These are phyloP conservation scores for Dipodomys spectabilis DNA, from an alignment of 2,113 vertebrate species.

Conservation along the genomic window DNA sequence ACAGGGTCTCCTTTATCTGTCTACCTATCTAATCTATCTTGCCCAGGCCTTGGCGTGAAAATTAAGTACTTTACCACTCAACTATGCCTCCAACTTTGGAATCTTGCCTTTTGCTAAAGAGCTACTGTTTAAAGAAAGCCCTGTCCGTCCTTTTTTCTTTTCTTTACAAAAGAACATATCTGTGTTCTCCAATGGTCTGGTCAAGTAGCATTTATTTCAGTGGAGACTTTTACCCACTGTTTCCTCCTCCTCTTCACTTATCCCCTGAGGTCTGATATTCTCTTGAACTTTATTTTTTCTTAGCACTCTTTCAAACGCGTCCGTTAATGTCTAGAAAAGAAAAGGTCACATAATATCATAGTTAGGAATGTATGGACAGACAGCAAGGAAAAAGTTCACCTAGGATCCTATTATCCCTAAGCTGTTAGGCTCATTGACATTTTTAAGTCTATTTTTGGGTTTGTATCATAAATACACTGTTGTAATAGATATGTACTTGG, in stretches of 20 bases:
- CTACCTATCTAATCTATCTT: no score
- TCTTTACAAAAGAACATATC: slow-evolving; percentile 15
- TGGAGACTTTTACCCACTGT: slow-evolving; percentile 80
- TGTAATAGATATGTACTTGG: not conserved
- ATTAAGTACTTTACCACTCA: no score
- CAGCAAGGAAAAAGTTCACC: not conserved
- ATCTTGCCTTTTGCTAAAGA: slow-evolving; percentile 15
- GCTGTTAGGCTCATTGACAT: not conserved
- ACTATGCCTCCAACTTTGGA: not conserved
- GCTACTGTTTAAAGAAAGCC: slow-evolving; percentile 1
- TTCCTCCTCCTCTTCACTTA: slow-evolving; percentile 86
- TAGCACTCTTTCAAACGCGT: slow-evolving; percentile 90
- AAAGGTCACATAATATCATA: slow-evolving; percentile 22
- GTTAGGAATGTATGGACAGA: slow-evolving; percentile 17
- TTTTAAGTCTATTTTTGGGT: slow-evolving; percentile 28
- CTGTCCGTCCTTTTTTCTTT: not conserved
- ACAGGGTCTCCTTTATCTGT: no score
- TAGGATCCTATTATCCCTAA: not conserved
- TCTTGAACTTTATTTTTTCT: slow-evolving; percentile 88
- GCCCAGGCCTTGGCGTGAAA: no score
- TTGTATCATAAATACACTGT: slow-evolving; percentile 21
- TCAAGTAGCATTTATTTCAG: slow-evolving; percentile 35
- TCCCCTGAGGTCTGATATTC: slow-evolving; percentile 82
- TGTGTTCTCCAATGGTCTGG: slow-evolving; percentile 17
- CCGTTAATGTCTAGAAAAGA: slow-evolving; percentile 85